phyloP scores from a whole-genome alignment of 2,888 invertebrate species.

The Agriopis aurantiaria region DNA sequence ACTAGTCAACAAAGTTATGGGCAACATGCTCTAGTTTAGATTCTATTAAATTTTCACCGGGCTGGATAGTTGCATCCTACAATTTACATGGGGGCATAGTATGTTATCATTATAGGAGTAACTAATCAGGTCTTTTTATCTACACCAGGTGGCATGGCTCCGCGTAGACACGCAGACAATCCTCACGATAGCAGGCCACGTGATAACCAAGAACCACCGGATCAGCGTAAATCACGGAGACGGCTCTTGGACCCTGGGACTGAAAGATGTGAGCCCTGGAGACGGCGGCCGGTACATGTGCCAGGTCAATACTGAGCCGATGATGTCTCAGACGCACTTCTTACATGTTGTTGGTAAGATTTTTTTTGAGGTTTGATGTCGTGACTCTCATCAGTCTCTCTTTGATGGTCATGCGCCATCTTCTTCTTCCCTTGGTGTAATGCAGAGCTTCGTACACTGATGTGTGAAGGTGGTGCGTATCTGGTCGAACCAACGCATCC shows the following conservation, averaged over 20 bases:
- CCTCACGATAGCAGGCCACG: conserved; percentile 94
- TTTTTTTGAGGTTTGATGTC: neutral
- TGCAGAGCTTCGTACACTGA: no score
- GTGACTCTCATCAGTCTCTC: no score
- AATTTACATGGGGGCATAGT: no score
- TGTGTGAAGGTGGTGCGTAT: no score
- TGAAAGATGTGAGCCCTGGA: conserved; percentile 91
- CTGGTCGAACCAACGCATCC: no score
- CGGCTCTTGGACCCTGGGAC: conserved; percentile 93
- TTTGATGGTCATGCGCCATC: no score
- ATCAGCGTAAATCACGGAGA: conserved; percentile 93
- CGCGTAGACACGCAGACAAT: conserved; percentile 96
- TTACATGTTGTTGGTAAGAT: conserved; percentile 78
- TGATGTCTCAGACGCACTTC: conserved; percentile 82
- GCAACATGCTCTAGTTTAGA: no score
- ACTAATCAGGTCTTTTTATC: neutral
- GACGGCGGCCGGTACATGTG: conserved; percentile 95
- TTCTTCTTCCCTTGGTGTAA: no score
- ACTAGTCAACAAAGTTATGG: no score
- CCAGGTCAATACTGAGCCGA: conserved; percentile 80
- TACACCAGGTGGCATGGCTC: conserved; percentile 93
- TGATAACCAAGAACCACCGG: conserved; percentile 96
- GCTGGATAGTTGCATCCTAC: no score
- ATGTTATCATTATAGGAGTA: no score
- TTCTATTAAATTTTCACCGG: no score